Conservation (phyloP, 2,797 vertebrate genomes). For the Odontamblyopus rebecca region DNA sequence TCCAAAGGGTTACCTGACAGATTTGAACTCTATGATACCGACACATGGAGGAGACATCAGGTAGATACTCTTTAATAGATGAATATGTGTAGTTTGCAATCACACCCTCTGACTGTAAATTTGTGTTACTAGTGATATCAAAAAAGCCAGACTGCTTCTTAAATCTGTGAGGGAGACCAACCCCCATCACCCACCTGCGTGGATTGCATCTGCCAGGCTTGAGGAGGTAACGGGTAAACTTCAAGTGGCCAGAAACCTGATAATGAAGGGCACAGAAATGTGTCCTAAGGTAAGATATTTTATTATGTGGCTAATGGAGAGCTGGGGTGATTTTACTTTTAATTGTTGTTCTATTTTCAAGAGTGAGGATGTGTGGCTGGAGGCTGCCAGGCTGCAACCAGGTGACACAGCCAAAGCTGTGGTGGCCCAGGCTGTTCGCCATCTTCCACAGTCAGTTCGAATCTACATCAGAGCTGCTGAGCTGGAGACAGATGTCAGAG, state of each 20-base stretch:
- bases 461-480: conserved; percentile 97
- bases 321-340: too few species aligned
- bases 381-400: conserved; percentile 95
- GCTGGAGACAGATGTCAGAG: conserved; percentile 93
- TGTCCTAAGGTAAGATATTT: conserved; percentile 88
- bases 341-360: conserved; percentile 50
- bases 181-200: conserved; percentile 95
- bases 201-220: conserved; percentile 96
- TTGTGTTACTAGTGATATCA: conserved; percentile 86
- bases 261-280: conserved; percentile 99
- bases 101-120: conserved; percentile 11
- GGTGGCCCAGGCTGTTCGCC: conserved; percentile 96
- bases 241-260: conserved; percentile 95
- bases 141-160: conserved; percentile 93
- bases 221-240: conserved; percentile 98
- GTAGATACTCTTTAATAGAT: conserved; percentile 59
- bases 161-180: conserved; percentile 98
- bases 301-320: neutral
- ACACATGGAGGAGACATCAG: conserved; percentile 98
- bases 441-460: conserved; percentile 93
- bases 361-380: conserved; percentile 98
- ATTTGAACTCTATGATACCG: conserved; percentile 98
- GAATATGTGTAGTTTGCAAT: neutral
- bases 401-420: conserved; percentile 97
- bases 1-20: conserved; percentile 96